Evolutionary conservation across 2,797 vertebrate species (phyloP).

Genomic region (Botia almorhae): DNA sequence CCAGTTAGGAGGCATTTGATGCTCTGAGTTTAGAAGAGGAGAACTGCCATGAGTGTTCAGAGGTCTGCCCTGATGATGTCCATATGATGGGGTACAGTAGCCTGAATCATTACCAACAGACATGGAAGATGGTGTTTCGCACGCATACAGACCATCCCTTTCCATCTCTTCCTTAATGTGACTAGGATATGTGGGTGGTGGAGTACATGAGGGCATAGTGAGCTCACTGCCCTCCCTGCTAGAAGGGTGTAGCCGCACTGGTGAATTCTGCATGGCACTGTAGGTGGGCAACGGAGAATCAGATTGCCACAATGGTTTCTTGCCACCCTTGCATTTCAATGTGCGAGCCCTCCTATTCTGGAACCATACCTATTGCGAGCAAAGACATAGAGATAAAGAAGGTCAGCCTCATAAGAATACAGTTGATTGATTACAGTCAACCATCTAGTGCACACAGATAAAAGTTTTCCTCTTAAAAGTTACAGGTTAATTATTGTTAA

Average conservation of each 20-base stretch:
- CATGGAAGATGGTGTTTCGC: conserved; percentile 57
- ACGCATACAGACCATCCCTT: conserved; percentile 62
- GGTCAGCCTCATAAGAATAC: conserved; percentile 41
- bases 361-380: conserved; percentile 78
- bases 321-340: conserved; percentile 75
- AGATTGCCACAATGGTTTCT: conserved; percentile 69
- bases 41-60: conserved; percentile 50
- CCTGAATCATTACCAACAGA: conserved; percentile 50
- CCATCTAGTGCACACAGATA: conserved; percentile 31
- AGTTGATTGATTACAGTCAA: conserved; percentile 35
- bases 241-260: conserved; percentile 41
- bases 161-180: conserved; percentile 71
- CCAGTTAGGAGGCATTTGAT: conserved; percentile 62
- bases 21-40: conserved; percentile 39
- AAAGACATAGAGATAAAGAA: conserved; percentile 16
- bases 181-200: conserved; percentile 60
- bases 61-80: conserved; percentile 54
- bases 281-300: conserved; percentile 41
- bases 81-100: conserved; percentile 61
- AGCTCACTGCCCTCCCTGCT: conserved; percentile 19
- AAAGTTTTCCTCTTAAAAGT: conserved; percentile 28
- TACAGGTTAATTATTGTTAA: conserved; percentile 69
- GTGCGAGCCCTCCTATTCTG: conserved; percentile 81
- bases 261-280: conserved; percentile 46
- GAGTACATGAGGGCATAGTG: conserved; percentile 47